Evolutionary conservation across 2,888 invertebrate genomes (phyloP).

Genomic region (Unio pictorum): DNA sequence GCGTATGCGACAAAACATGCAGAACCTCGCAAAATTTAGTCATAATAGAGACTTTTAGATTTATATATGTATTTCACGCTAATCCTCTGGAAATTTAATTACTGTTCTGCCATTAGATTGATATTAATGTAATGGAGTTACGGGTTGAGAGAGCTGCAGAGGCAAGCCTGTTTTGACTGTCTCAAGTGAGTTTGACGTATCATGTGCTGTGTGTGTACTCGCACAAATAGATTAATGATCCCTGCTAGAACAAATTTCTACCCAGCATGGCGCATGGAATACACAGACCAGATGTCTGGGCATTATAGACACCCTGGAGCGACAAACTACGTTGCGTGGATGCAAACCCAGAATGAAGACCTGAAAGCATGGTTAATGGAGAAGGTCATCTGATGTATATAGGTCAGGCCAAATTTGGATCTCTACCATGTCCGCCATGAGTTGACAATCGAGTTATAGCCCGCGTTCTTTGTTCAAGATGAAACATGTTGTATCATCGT

Average conservation of each 20-base stretch:
- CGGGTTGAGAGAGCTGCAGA: no score
- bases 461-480: constrained; percentile 10
- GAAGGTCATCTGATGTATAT: constrained; percentile 9
- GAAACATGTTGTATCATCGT: neutral
- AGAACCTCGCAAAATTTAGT: no score
- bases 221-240: constrained; percentile 7
- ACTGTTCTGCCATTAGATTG: no score
- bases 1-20: no score
- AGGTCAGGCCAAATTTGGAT: constrained; percentile 8
- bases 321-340: constrained; percentile 12
- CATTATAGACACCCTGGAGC: neutral
- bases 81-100: no score
- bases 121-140: no score
- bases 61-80: no score
- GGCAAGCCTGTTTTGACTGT: no score
- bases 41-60: no score
- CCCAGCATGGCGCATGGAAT: constrained; percentile 12
- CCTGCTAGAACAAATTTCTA: constrained; percentile 6
- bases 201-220: constrained; percentile 8
- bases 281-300: constrained; percentile 12
- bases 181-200: constrained; percentile 4
- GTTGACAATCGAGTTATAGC: constrained; percentile 6
- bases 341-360: neutral
- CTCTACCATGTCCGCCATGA: neutral
- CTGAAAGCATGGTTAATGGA: neutral